Evolutionary conservation across 2,888 invertebrate species (phyloP), one percentile per base, ranked within the genome.

Genomic region (Caenorhabditis sp.): DNA sequence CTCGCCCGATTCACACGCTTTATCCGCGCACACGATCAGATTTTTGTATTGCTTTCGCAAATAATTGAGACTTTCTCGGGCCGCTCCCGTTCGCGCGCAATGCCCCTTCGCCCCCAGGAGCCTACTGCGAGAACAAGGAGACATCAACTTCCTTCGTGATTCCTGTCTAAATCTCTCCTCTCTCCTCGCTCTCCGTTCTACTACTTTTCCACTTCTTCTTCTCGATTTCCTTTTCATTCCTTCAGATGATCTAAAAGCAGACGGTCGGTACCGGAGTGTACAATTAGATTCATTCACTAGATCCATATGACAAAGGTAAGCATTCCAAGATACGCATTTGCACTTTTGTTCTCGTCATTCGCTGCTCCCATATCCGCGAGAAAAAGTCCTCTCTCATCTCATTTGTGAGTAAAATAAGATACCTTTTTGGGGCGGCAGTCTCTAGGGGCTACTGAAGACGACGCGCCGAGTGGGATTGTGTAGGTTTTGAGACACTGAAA

Each of bases 1-100:
- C 60, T 67, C 61, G 24, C 5, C 40, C 28, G 22, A 67, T 76
- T 76, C 76, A 67, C 76, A 67, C 74, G 60, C 65, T 65, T 35
- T 40, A 20, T 50, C 28, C 37, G n/a, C n/a, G n/a, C 40, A 32
- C 11, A 60, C 77, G 64, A 69, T 64, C 69, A 78, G 69, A 70
- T 78, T 70, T 78, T 65, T 78, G 70, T 78, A 70, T 78, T 78
- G 69, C 70, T 70, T 78, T 78, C 64, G 78, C 69, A 78, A 78
- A 78, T 70, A 70, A 70, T 62, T 69, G 77, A 77, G 68, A 77
- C 74, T 72, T 72, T 72, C 64, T n/a, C n/a, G n/a, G 71, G 61
- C 44, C 71, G 71, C 71, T 71, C 71, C 69, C 67, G 55, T 62
- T 51, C 40, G 53, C 55, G 71, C 62, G 32, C 69, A 35, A 15